Conservation (phyloP, 1,140 invertebrate species). For the Harpegnathos saltator region DNA sequence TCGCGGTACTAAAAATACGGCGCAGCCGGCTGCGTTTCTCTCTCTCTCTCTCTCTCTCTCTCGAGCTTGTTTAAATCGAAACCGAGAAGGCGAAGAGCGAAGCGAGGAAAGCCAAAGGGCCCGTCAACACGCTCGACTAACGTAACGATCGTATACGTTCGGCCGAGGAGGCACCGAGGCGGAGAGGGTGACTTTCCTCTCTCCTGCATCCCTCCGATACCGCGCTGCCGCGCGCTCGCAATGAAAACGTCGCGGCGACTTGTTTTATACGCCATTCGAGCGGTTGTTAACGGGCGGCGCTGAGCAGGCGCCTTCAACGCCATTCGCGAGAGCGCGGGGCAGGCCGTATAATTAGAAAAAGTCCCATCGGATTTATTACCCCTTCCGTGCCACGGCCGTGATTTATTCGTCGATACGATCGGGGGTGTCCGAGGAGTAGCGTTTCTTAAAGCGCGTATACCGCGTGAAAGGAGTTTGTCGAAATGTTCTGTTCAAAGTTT, state of each 20-base stretch:
- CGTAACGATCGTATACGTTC: constrained; percentile 49
- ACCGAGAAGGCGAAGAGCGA: constrained; percentile 44
- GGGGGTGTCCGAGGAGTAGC: background rate
- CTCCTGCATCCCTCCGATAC: constrained; percentile 43
- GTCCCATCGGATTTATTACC: constrained; percentile 51
- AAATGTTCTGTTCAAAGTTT: background rate
- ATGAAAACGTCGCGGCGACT: constrained; percentile 54
- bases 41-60: too few relatives aligned
- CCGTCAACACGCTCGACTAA: constrained; percentile 45
- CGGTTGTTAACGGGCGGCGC: constrained; percentile 50
- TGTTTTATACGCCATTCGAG: constrained; percentile 55
- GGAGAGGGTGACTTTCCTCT: constrained; percentile 53
- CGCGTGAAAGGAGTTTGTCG: constrained; percentile 2
- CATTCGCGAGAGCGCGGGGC: constrained; percentile 13
- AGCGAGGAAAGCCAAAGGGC: constrained; percentile 34
- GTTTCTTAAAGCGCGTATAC: background rate
- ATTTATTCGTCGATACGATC: constrained; percentile 54
- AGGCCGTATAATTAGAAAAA: constrained; percentile 54
- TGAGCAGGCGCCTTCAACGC: constrained; percentile 47
- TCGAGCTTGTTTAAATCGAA: constrained; percentile 52
- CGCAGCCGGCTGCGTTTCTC: constrained; percentile 3
- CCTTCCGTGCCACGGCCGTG: constrained; percentile 41
- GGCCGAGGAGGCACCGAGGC: constrained; percentile 26
- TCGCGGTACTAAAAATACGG: constrained; percentile 50
- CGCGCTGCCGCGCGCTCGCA: constrained; percentile 12